Conservation (phyloP, 2,888 invertebrate genomes). For the Drosophila birchii region DNA sequence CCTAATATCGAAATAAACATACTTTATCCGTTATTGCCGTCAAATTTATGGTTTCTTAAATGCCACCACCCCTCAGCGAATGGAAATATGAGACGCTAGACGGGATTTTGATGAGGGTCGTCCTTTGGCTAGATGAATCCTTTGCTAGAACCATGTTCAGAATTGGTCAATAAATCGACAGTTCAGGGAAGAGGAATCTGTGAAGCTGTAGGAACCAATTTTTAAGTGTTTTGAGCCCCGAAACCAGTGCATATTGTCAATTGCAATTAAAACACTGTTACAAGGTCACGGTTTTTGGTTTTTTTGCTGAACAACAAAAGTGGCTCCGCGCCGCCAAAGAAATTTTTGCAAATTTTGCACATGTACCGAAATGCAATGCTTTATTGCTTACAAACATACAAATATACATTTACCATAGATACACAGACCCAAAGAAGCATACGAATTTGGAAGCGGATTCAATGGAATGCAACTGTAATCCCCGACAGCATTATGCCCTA, state of each 20-base stretch:
- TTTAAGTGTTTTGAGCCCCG: not conserved
- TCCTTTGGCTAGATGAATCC: constrained; percentile 16
- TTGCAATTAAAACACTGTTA: constrained; percentile 73
- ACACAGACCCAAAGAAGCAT: constrained; percentile 14
- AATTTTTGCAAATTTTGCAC: constrained; percentile 76
- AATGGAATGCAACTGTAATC: constrained; percentile 76
- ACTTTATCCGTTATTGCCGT: constrained; percentile 78
- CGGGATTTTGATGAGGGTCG: constrained; percentile 65
- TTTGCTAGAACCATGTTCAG: constrained; percentile 21
- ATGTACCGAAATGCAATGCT: constrained; percentile 61
- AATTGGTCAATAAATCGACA: constrained; percentile 43
- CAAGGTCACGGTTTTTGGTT: constrained; percentile 65
- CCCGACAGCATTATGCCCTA: constrained; percentile 69
- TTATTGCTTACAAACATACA: constrained; percentile 25
- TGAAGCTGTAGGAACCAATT: not conserved
- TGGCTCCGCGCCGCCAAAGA: constrained; percentile 69
- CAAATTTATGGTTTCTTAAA: constrained; percentile 79
- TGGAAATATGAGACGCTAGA: constrained; percentile 63
- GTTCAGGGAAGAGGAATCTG: constrained; percentile 11
- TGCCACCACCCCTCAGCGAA: constrained; percentile 35
- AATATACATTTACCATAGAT: constrained; percentile 7
- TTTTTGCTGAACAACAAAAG: constrained; percentile 63
- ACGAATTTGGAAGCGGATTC: constrained; percentile 43
- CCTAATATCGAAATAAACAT: constrained; percentile 80
- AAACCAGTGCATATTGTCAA: constrained; percentile 53